Evolutionary conservation across 2,797 vertebrate genomes (phyloP).

Genomic region (Cyprinella venusta): DNA sequence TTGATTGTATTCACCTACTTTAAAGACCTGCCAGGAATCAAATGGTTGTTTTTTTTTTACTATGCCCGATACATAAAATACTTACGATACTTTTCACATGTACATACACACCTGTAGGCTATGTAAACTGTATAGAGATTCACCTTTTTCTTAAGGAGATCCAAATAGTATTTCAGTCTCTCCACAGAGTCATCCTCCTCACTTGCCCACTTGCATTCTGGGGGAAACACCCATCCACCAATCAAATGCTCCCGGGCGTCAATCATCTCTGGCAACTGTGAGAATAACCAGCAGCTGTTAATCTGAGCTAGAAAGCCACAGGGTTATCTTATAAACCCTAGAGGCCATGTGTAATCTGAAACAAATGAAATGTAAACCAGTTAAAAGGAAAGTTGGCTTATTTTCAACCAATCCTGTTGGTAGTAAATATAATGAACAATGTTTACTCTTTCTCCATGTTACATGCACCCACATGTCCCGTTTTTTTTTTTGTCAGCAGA

Average conservation of each 20-base stretch:
- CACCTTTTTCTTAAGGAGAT: constrained; percentile 88
- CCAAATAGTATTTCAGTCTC: constrained; percentile 82
- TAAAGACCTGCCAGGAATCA: too few species aligned
- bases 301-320: not conserved
- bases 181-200: constrained; percentile 72
- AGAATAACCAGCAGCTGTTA: constrained; percentile 53
- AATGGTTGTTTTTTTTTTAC: too few species aligned
- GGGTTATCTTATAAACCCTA: not conserved
- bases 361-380: not conserved
- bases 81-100: too few species aligned
- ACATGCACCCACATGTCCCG: not conserved
- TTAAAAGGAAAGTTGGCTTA: not conserved
- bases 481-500: not conserved
- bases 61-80: too few species aligned
- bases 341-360: not conserved
- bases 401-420: not conserved
- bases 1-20: too few species aligned
- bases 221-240: constrained; percentile 86
- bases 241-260: constrained; percentile 84
- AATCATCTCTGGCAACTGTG: constrained; percentile 85
- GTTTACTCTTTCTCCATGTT: not conserved
- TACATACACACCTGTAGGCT: too few species aligned
- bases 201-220: constrained; percentile 73
- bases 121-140: not conserved
- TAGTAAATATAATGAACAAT: not conserved